Evolutionary conservation across 2,888 invertebrate species (phyloP), one percentile per base, ranked within the genome.

Genomic region (Brachycybe producta): DNA sequence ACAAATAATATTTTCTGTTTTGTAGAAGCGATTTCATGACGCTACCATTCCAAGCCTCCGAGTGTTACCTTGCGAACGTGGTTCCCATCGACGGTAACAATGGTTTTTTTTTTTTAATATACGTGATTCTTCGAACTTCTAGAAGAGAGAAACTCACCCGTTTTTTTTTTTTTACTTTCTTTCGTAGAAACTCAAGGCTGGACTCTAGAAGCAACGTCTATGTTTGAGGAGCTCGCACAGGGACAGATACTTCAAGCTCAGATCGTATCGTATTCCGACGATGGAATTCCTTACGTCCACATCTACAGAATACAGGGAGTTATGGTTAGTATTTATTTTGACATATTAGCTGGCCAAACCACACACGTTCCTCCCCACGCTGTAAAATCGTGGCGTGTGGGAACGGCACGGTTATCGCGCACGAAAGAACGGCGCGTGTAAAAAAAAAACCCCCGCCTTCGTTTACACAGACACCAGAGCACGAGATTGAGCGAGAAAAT

Each of bases 11-110:
- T 13, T 30, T 51, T 24, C 21, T 51, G 23, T 48, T 38, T 21
- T 44, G 59, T 42, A 57, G 70, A 91, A 61, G 81, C 81, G 49
- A 97, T 70, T 94, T 91, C 67, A 82, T 94, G 76, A 75, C 80
- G 52, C 74, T 95, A 67, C 97, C 97, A 48, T 97, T 97, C 78
- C 95, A 97, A 77, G 90, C 95, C 52, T 83, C 87, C 43, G 97
- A 98, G 73, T 90, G 94, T 65, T 78, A 82, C 65, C 73, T 98
- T 63, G 88, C 88, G n/a, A 82, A 88, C 69, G 76, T 94, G 60
- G 78, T 78, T 67, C 85, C 91, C 51, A 72, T 77, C 51, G 75
- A 77, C 64, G 81, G 87, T 81, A 68, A 67, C 3, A 24, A 24
- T 15, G 30, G 5, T 34, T 26, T 23, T n/a, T n/a, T 34, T 11